Percentiles rank a stretch among this genome's conserved stretches.
Evolutionary conservation across 2,113 vertebrate species (phyloP).

Genomic region (Plestiodon gilberti): DNA sequence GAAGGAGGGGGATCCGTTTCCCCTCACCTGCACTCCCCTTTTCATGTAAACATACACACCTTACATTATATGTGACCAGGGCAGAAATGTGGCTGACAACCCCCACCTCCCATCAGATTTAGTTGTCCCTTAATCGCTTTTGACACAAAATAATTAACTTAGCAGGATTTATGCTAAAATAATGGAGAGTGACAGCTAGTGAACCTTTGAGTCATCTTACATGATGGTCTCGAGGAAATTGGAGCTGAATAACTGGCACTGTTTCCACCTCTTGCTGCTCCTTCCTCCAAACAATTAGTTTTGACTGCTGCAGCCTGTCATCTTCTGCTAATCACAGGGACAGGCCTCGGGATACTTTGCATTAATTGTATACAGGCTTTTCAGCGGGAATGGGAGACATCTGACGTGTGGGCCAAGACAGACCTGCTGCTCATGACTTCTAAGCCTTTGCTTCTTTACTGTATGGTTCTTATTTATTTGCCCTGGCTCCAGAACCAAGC

Average conservation of each 20-base stretch:
- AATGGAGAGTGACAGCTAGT: neutral
- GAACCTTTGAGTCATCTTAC: neutral
- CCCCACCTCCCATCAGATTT: neutral
- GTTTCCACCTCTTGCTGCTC: neutral
- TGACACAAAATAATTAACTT: neutral
- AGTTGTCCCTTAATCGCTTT: neutral
- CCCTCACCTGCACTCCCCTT: neutral
- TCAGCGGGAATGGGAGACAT: neutral
- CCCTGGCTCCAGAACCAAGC: neutral
- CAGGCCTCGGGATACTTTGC: neutral
- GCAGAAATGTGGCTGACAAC: neutral
- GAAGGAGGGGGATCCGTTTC: neutral
- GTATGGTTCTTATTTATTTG: neutral
- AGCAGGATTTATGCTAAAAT: neutral
- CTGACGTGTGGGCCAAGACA: neutral
- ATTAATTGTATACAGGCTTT: neutral
- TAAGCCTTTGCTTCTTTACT: neutral
- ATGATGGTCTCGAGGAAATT: neutral
- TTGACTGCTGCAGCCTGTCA: neutral
- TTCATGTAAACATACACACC: neutral
- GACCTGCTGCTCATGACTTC: neutral
- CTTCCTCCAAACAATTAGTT: neutral
- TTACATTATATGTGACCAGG: neutral
- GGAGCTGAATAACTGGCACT: constrained; percentile 1
- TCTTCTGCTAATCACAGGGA: neutral